Base-by-base conservation (phyloP, 2,113 vertebrate genomes). In the Malurus cyaneus region DNA sequence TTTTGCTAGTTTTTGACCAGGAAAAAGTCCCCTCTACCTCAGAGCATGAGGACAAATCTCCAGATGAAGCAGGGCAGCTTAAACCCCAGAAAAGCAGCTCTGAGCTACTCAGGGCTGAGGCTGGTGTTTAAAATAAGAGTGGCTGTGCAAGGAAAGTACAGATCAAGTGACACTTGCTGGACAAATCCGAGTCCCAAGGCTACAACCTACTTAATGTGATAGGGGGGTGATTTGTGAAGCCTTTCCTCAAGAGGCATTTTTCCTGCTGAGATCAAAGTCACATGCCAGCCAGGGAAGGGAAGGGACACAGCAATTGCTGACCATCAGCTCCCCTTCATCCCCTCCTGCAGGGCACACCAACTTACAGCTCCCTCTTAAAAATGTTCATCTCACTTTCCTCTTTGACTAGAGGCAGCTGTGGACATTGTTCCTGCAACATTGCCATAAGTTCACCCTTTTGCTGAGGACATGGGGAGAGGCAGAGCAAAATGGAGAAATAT, bases 181-280 rank as follows among this genome's bases (percentile, higher is more conserved):
- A 54, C 44, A 93, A 77, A 90, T 78, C 56, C 67, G n/a, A 32
- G 32, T 47, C 94, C 92, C 11, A 47, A 86, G 69, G 90, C 91
- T 83, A 77, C 42, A 80, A 29, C 19, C 10, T 49, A 13, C 69
- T 88, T 90, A 80, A 54, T 41, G 49, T 20, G 26, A 52, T 5
- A 49, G 28, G 86, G 86, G 52, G 11, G 66, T 73, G 79, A 95
- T 81, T 92, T 90, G 67, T 88, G 88, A 74, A 87, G 60, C 26
- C 12, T 59, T 69, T 24, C 41, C 89, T 61, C 73, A 59, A 71
- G 47, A 56, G 70, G 11, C 28, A 14, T 85, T 93, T 86, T 74
- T 72, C 52, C 60, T 81, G 34, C 60, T 76, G 53, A 78, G 65
- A 86, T 50, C 54, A 64, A 54, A 79, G 65, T 23, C n/a, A 19